phyloP scores from a whole-genome alignment of 2,113 vertebrate species.

The Mola mola region DNA sequence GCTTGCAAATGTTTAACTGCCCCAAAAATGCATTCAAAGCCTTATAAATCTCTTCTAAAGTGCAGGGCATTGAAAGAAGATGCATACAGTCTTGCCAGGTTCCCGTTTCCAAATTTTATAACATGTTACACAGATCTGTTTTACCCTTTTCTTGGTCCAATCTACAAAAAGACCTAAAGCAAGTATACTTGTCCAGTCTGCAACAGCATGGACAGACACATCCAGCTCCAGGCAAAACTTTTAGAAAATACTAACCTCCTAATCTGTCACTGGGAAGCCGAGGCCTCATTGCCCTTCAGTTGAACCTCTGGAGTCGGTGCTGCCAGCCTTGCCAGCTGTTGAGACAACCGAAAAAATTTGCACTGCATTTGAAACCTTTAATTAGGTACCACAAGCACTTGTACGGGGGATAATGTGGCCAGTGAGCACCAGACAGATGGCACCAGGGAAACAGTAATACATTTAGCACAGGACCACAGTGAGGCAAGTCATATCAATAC shows the following conservation, averaged over 20 bases:
- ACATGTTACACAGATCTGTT: neutral
- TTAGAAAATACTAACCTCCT: conserved; percentile 1
- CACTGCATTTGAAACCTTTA: conserved; percentile 93
- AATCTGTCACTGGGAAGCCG: conserved; percentile 25
- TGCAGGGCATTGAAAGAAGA: neutral
- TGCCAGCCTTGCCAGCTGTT: conserved; percentile 89
- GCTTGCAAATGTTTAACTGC: neutral
- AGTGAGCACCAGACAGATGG: conserved; percentile 82
- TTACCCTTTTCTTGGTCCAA: neutral
- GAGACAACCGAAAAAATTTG: conserved; percentile 90
- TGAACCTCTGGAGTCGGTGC: conserved; percentile 66
- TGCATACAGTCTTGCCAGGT: too few species aligned
- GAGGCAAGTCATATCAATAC: conserved; percentile 16
- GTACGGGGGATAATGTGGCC: conserved; percentile 84
- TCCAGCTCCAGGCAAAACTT: conserved; percentile 4
- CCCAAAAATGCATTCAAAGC: neutral
- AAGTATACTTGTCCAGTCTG: neutral
- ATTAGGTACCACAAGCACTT: conserved; percentile 92
- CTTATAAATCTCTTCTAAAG: neutral
- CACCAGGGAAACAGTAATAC: conserved; percentile 39
- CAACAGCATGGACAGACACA: neutral
- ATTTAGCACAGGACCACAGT: conserved; percentile 37
- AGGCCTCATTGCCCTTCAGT: conserved; percentile 59
- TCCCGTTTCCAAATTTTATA: neutral
- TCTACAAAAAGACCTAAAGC: neutral